Percentiles rank a stretch among this genome's conserved stretches.
These are phyloP conservation scores for Mormyrus lacerda DNA, from an alignment of 2,113 vertebrate genomes.

Conservation along the genomic window DNA sequence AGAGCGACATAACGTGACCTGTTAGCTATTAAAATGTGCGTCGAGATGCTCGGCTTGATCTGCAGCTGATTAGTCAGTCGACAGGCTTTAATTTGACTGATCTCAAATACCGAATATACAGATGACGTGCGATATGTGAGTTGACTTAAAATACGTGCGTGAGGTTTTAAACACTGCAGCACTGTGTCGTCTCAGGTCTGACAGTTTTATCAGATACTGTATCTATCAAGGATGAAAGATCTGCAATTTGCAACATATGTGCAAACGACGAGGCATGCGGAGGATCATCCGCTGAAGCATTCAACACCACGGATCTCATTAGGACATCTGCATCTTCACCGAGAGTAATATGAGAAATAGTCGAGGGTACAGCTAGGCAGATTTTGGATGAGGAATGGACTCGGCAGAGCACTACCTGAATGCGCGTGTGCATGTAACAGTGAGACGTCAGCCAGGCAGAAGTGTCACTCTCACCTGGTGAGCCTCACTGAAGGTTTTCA, in stretches of 20 bases:
- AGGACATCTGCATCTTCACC: not conserved
- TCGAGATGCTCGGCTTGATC: not conserved
- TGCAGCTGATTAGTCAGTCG: not conserved
- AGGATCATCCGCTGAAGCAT: not conserved
- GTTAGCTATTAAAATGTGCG: not conserved
- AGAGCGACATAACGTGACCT: not conserved
- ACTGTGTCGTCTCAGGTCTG: not conserved
- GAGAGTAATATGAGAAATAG: not conserved
- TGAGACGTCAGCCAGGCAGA: not conserved
- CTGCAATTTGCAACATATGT: not conserved
- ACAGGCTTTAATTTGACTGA: not conserved
- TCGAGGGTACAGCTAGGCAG: not conserved
- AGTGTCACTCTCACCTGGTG: not conserved
- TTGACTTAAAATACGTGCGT: not conserved
- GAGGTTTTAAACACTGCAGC: not conserved
- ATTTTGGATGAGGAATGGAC: not conserved
- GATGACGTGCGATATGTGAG: not conserved
- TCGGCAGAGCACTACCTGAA: not conserved
- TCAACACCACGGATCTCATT: not conserved
- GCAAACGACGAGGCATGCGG: not conserved
- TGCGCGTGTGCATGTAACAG: not conserved
- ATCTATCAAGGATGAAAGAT: not conserved
- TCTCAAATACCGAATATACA: not conserved
- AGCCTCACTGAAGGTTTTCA: not conserved
- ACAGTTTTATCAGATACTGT: not conserved